Evolutionary conservation across 2,888 invertebrate genomes (phyloP), one percentile per base, ranked within the genome.

Genomic region (Gari tellinella): DNA sequence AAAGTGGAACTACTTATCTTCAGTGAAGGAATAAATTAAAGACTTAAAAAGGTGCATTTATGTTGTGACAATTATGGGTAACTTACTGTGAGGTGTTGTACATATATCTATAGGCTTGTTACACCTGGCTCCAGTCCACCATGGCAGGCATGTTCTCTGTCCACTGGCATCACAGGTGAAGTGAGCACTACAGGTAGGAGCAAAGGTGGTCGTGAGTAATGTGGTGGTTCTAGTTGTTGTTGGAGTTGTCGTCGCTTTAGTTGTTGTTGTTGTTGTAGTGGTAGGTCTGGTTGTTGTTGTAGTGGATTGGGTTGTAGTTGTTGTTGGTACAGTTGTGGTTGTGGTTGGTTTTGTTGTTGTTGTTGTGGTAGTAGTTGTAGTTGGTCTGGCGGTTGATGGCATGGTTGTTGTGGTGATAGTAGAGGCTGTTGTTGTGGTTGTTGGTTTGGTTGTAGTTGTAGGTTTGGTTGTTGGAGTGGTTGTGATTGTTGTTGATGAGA

Each of bases 81-180:
- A n/a, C n/a, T n/a, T n/a, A n/a, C n/a, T n/a, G n/a, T n/a, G n/a
- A n/a, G n/a, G n/a, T n/a, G n/a, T n/a, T n/a, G n/a, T n/a, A n/a
- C n/a, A n/a, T n/a, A n/a, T 14, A 14, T 8, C 40, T 40, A 14
- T 53, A 19, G 67, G 67, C 38, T 60, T n/a, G 31, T 67, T 67
- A 60, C 67, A 67, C 46, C 61, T 53, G 2, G 53, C 60, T 31
- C 67, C 67, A 19, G 58, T 49, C 17, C 48, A 67, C 67, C 67
- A 67, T n/a, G 67, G 67, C 21, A 67, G 53, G 46, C 67, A 67
- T 17, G 26, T 45, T 25, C 52, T 48, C n/a, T 60, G 60, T 15
- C 67, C 67, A 15, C 4, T 5, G 7, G 46, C 25, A 19, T 26
- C 38, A 37, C 67, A 67, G 5, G 60, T 67, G 23, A 67, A 67